Conservation (phyloP, 2,888 invertebrate genomes). For the Apamea epomidion region DNA sequence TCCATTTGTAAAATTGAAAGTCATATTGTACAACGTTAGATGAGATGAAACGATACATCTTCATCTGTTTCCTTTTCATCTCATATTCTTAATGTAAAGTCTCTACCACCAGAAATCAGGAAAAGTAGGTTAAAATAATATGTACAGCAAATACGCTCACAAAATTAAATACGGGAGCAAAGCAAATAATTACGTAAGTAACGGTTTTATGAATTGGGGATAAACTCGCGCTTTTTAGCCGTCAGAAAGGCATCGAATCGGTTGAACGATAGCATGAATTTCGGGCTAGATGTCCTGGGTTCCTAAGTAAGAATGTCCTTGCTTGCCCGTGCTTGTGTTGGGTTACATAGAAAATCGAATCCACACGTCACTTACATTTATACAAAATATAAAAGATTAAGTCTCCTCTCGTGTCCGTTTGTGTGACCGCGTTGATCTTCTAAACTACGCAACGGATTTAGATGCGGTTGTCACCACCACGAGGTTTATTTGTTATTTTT, state of each 20-base stretch:
- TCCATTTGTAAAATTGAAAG: conserved; percentile 32
- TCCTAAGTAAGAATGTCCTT: background rate
- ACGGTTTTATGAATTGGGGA: conserved; percentile 32
- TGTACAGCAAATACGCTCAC: conserved; percentile 39
- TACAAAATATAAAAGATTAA: background rate
- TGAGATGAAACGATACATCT: conserved; percentile 18
- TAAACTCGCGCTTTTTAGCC: background rate
- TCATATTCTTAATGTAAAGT: conserved; percentile 36
- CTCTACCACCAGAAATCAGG: conserved; percentile 14
- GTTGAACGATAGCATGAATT: background rate
- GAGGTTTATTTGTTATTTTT: background rate
- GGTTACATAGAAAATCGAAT: background rate
- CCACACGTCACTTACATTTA: background rate
- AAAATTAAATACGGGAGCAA: conserved; percentile 47
- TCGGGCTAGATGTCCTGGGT: too few relatives aligned
- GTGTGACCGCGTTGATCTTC: background rate
- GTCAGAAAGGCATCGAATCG: background rate
- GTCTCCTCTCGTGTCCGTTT: background rate
- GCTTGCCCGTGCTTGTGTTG: too few relatives aligned
- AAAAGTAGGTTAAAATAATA: conserved; percentile 43
- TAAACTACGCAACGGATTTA: background rate
- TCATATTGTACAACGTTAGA: background rate
- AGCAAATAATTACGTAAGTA: conserved; percentile 41
- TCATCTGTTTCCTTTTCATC: conserved; percentile 19
- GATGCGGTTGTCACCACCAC: background rate